Conservation (phyloP, 2,797 vertebrate genomes). For the Phalanger gymnotis region DNA sequence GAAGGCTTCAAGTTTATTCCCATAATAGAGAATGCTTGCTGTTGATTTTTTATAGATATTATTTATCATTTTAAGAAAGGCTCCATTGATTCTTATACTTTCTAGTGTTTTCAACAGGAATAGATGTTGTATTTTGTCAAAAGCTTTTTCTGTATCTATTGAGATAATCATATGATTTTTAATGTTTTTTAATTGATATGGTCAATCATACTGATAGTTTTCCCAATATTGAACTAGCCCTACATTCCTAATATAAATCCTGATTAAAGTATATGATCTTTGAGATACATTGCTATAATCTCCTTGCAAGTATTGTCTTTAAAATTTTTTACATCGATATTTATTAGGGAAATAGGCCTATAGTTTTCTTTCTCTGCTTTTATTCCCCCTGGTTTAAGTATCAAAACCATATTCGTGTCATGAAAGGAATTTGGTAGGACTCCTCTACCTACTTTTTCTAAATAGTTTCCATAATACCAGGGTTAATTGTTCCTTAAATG, state of each 20-base stretch:
- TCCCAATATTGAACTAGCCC: not conserved
- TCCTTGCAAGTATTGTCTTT: not conserved
- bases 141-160: not conserved
- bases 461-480: not conserved
- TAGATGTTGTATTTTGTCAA: not conserved
- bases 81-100: not conserved
- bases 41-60: not conserved
- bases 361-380: not conserved
- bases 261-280: no score
- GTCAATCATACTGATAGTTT: not conserved
- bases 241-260: no score
- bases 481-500: not conserved
- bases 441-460: not conserved
- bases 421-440: not conserved
- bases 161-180: not conserved
- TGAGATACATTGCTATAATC: no score
- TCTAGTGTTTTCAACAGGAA: not conserved
- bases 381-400: not conserved
- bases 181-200: not conserved
- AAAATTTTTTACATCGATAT: not conserved
- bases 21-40: not conserved
- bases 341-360: not conserved
- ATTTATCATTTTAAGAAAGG: not conserved
- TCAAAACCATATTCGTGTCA: not conserved
- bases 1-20: not conserved